Evolutionary conservation across 1,140 invertebrate genomes (phyloP).

Genomic region (Drosophila nigrodunni): DNA sequence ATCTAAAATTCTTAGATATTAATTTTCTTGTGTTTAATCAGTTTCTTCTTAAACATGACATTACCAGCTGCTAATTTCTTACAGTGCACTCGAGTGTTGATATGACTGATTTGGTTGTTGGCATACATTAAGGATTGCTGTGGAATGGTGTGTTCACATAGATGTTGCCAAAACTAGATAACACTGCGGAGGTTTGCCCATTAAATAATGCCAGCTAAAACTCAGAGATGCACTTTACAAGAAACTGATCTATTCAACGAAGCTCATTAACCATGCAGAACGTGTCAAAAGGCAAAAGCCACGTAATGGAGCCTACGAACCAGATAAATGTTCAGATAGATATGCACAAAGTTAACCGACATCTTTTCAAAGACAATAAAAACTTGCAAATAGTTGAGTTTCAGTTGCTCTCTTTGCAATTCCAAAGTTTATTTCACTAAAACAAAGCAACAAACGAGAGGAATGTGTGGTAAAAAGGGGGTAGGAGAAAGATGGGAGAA

Average conservation of each 20-base stretch:
- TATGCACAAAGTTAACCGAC: constrained; percentile 37
- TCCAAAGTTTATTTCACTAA: constrained; percentile 23
- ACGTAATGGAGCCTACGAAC: constrained; percentile 44
- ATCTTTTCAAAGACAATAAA: constrained; percentile 58
- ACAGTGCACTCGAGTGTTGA: constrained; percentile 33
- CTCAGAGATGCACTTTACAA: constrained; percentile 27
- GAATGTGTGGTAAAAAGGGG: not conserved
- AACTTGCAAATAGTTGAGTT: constrained; percentile 51
- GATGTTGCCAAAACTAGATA: constrained; percentile 15
- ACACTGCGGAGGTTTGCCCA: not conserved
- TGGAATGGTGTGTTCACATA: constrained; percentile 25
- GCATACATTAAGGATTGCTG: constrained; percentile 39
- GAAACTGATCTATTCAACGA: constrained; percentile 11
- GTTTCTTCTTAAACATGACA: too few species aligned
- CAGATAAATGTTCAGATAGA: constrained; percentile 15
- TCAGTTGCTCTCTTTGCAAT: constrained; percentile 17
- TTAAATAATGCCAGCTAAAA: constrained; percentile 25
- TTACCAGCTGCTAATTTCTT: too few species aligned
- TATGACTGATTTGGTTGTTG: constrained; percentile 56
- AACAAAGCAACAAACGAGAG: constrained; percentile 21
- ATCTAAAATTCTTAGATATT: too few species aligned
- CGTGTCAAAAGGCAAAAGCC: constrained; percentile 32
- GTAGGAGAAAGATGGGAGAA: too few species aligned
- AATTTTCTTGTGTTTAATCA: too few species aligned
- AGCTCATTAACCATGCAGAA: constrained; percentile 33